Base-by-base conservation (phyloP, 2,113 vertebrate genomes). In the Galbula dea region DNA sequence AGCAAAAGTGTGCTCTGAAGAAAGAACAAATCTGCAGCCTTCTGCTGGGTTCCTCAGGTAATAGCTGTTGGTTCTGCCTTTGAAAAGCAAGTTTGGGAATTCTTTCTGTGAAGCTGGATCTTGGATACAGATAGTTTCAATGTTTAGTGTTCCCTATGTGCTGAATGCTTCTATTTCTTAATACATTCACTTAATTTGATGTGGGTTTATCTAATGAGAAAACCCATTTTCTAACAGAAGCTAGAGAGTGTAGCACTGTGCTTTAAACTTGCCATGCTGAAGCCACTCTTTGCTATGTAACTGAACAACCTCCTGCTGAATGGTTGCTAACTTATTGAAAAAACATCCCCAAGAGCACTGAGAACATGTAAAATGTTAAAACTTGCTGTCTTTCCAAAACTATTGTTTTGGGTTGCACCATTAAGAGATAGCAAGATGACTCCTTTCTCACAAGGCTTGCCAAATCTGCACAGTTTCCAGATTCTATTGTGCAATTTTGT, bases 281-380 rank as follows among this genome's bases (percentile, higher is more conserved):
- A 89, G 87, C 54, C 52, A 81, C 59, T 95, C 69, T 96, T 94
- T 36, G 55, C 89, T 90, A 84, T 27, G 76, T 86, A 88, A 61
- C 90, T 83, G 86, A 90, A 95, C 92, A 75, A 89, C 34, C 80
- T 88, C 82, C 78, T 92, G 71, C 90, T 96, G 95, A 93, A 88
- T 83, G n/a, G 61, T 95, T 96, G 61, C 36, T 95, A 92, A 93
- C 80, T 89, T 90, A 66, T 51, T 96, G 85, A 93, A 96, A 97
- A 95, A 87, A 57, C 51, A 87, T 84, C 78, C 55, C 37, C 79
- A 87, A 92, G 81, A 96, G 52, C 71, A 74, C 81, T 54, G 75
- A 96, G 72, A 43, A 77, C 91, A n/a, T 52, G 29, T 84, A 95
- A 96, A 94, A 91, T 73, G 21, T 62, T 94, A 92, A 94, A 81